phyloP scores from a whole-genome alignment of 1,140 invertebrate species.

The Orius insidiosus region DNA sequence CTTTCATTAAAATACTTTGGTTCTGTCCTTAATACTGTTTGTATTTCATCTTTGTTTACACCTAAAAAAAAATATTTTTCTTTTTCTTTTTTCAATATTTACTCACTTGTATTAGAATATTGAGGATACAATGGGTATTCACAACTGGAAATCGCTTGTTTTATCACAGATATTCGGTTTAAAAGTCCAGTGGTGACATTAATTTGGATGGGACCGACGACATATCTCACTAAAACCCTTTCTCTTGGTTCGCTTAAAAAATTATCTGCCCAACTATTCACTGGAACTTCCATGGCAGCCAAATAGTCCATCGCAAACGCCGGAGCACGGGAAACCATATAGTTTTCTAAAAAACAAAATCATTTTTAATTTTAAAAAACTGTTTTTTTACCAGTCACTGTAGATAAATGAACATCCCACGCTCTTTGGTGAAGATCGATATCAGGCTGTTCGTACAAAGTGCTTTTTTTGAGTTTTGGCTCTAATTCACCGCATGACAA shows the following conservation, averaged over 20 bases:
- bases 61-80: neutral
- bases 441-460: constrained; percentile 39
- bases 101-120: constrained; percentile 21
- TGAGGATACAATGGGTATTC: constrained; percentile 45
- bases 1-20: constrained; percentile 1
- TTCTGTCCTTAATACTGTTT: neutral
- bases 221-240: constrained; percentile 34
- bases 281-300: constrained; percentile 39
- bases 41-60: neutral
- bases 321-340: constrained; percentile 41
- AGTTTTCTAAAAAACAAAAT: constrained; percentile 30
- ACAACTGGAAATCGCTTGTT: constrained; percentile 37
- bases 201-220: constrained; percentile 42
- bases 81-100: too few relatives aligned
- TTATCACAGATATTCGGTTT: constrained; percentile 43
- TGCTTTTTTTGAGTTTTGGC: constrained; percentile 32
- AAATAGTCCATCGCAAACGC: constrained; percentile 54
- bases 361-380: constrained; percentile 12
- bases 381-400: constrained; percentile 23
- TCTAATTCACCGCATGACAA: constrained; percentile 26
- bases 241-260: constrained; percentile 29
- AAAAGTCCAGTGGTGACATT: constrained; percentile 45
- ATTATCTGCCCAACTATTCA: constrained; percentile 34
- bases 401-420: constrained; percentile 29
- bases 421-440: constrained; percentile 30